phyloP scores from a whole-genome alignment of 2,113 vertebrate genomes.

The Oreamnos americanus region DNA sequence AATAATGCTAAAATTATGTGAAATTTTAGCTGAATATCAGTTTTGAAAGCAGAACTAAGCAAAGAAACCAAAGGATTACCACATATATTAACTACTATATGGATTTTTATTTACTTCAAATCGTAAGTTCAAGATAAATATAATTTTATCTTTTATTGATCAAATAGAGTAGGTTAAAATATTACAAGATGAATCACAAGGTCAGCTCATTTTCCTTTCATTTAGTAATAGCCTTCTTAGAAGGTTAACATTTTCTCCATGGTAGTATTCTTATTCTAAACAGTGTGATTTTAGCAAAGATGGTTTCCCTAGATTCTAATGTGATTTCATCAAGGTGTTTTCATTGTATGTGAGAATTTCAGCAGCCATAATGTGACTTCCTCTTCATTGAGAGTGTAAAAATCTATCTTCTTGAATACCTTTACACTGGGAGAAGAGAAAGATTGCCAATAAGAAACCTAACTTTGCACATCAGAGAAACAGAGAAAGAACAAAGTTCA shows the following conservation, averaged over 20 bases:
- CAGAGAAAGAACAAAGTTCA: neutral
- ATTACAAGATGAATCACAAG: neutral
- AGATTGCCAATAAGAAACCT: neutral
- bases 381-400: neutral
- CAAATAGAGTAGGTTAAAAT: neutral
- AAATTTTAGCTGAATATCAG: neutral
- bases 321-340: neutral
- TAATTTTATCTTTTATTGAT: neutral
- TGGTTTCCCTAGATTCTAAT: neutral
- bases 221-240: accelerated
- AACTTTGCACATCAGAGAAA: neutral
- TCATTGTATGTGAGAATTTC: neutral
- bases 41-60: neutral
- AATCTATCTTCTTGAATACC: neutral
- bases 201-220: neutral
- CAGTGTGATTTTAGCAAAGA: neutral
- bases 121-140: neutral
- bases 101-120: neutral
- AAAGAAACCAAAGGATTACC: neutral
- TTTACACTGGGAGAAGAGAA: neutral
- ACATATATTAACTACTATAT: accelerated
- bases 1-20: neutral
- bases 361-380: neutral
- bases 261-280: neutral
- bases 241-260: neutral